These are phyloP conservation scores for Drosophila imparisetae DNA, from an alignment of 2,888 invertebrate species.

Conservation along the genomic window DNA sequence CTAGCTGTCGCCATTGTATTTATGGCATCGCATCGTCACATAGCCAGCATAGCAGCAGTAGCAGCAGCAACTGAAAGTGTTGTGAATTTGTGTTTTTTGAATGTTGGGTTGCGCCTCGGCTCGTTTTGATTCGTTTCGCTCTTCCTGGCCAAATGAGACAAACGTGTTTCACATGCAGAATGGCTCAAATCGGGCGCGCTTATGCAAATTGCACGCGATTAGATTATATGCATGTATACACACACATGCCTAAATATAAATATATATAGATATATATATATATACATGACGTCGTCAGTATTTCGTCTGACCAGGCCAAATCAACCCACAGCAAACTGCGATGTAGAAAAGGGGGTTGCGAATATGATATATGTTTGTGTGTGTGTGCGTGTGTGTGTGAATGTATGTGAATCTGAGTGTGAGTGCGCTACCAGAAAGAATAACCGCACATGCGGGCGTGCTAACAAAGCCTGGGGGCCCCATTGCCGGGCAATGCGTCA, in stretches of 20 bases:
- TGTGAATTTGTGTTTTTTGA: slow-evolving; percentile 26
- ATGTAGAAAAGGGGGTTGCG: neutral
- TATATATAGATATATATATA: slow-evolving; percentile 15
- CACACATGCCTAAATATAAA: neutral
- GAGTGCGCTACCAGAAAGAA: neutral
- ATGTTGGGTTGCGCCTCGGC: slow-evolving; percentile 5
- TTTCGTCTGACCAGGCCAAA: slow-evolving; percentile 8
- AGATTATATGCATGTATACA: slow-evolving; percentile 31
- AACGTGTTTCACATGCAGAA: slow-evolving; percentile 73
- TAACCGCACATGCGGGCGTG: neutral
- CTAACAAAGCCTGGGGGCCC: neutral
- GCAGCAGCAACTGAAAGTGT: slow-evolving; percentile 50
- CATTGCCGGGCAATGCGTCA: slow-evolving; percentile 8
- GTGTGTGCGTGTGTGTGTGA: neutral
- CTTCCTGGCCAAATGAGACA: slow-evolving; percentile 75
- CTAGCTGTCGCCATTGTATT: slow-evolving; percentile 35
- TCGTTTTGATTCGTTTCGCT: slow-evolving; percentile 44
- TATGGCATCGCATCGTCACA: slow-evolving; percentile 49
- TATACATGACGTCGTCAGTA: slow-evolving; percentile 1
- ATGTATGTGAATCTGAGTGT: neutral
- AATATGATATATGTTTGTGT: neutral
- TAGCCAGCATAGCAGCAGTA: neutral
- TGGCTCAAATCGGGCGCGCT: slow-evolving; percentile 59
- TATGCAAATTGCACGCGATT: slow-evolving; percentile 67
- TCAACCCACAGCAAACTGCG: neutral